Evolutionary conservation across 2,113 vertebrate species (phyloP), one percentile per base, ranked within the genome.

Genomic region (Motacilla tschutschensis): DNA sequence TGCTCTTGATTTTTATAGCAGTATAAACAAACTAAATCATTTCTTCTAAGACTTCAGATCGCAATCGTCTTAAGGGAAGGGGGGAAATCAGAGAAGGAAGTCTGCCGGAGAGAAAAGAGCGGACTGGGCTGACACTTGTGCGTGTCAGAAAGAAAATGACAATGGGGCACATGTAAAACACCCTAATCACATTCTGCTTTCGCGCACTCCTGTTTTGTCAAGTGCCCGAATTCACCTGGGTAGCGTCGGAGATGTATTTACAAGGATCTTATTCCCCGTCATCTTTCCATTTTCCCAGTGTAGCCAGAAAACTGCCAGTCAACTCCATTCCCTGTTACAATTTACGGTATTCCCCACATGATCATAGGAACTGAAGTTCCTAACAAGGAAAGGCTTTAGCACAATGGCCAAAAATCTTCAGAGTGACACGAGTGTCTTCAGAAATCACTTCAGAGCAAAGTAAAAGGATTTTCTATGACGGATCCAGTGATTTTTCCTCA

Each of bases 11-110:
- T 98, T 98, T 99, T 98, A 98, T 98, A 97, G 98, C 98, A 98
- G 98, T 95, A 97, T 98, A 98, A 98, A 98, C 98, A 98, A 96
- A 97, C 97, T 98, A 98, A 98, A 98, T 97, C 97, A 98, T 97
- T 98, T 97, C 96, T 98, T 97, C 93, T 73, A 92, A 95, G 92
- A 93, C 96, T 94, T 96, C 95, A 94, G 95, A 94, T 95, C 74
- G 85, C 92, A 96, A 93, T 91, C 85, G 91, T 95, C 87, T 94
- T 87, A 77, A 70, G 71, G 90, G 76, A 64, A 78, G 50, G 40
- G 81, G 41, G 36, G 14, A 35, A 55, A 81, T 54, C 47, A 35
- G 38, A 41, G 71, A 64, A 72, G 69, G 78, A 83, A 83, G 81
- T 88, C 75, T 62, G 58, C 8, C 33, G 87, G 69, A 70, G 86